These are phyloP conservation scores for Heliconius cydno DNA, from an alignment of 2,888 invertebrate species.

Conservation along the genomic window DNA sequence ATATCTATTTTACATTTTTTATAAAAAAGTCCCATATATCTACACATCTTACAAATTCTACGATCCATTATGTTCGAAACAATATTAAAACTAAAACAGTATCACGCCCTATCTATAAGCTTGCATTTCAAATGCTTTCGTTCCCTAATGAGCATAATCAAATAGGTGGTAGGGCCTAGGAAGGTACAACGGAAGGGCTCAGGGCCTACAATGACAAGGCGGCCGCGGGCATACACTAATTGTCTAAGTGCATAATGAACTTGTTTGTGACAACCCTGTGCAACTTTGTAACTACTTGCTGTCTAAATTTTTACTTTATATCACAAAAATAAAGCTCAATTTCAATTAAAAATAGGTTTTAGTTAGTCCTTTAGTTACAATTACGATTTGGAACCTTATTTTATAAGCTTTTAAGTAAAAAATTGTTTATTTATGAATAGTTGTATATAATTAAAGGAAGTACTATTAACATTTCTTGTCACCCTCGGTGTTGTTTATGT, in stretches of 20 bases:
- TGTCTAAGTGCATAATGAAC: constrained; percentile 82
- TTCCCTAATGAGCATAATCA: constrained; percentile 59
- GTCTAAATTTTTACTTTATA: constrained; percentile 52
- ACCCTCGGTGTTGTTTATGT: constrained; percentile 66
- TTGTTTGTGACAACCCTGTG: constrained; percentile 74
- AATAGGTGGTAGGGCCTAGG: constrained; percentile 55
- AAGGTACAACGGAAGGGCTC: constrained; percentile 70
- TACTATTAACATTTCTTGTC: constrained; percentile 63
- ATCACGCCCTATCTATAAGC: constrained; percentile 38
- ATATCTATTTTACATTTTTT: neutral
- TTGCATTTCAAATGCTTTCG: constrained; percentile 35
- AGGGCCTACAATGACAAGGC: constrained; percentile 64
- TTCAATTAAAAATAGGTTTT: constrained; percentile 49
- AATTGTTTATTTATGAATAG: constrained; percentile 47
- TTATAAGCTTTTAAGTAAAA: constrained; percentile 45
- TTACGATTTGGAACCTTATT: constrained; percentile 44
- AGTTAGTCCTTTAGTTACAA: constrained; percentile 37
- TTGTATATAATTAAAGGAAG: constrained; percentile 54
- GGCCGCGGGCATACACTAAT: constrained; percentile 77
- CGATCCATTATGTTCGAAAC: constrained; percentile 18
- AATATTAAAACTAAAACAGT: constrained; percentile 33
- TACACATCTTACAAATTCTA: neutral
- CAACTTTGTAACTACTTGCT: constrained; percentile 52
- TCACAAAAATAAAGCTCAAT: constrained; percentile 51
- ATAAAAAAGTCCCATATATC: neutral